Evolutionary conservation across 2,113 vertebrate species (phyloP).

Genomic region (Brachypteracias leptosomus): DNA sequence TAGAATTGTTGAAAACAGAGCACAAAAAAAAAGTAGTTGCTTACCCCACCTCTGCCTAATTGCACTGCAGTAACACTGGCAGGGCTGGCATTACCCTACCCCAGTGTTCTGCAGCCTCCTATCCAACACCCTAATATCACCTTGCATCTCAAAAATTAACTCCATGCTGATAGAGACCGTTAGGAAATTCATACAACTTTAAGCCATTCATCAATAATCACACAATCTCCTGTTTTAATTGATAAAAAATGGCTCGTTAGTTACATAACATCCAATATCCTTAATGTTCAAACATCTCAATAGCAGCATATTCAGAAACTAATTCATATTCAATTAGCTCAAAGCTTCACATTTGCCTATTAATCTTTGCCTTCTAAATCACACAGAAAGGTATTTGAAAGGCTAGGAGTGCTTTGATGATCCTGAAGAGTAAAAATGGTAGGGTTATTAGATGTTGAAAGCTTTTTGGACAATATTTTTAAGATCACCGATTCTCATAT

Average conservation of each 20-base stretch:
- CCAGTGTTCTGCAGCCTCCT: neutral
- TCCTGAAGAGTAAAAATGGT: slow-evolving; percentile 35
- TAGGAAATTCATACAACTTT: neutral
- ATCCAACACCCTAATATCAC: neutral
- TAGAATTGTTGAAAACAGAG: neutral
- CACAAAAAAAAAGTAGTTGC: neutral
- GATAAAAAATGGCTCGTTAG: too few species aligned
- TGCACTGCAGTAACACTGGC: neutral
- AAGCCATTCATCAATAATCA: slow-evolving; percentile 43
- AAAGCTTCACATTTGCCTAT: slow-evolving; percentile 57
- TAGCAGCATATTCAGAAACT: slow-evolving; percentile 48
- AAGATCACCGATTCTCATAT: slow-evolving; percentile 13
- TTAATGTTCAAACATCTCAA: slow-evolving; percentile 56
- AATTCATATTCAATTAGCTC: slow-evolving; percentile 66
- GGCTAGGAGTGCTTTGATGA: slow-evolving; percentile 48
- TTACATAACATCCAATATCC: neutral
- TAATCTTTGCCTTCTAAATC: slow-evolving; percentile 66
- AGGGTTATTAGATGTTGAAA: slow-evolving; percentile 15
- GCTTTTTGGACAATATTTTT: slow-evolving; percentile 40
- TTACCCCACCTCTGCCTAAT: neutral
- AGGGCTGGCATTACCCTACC: neutral
- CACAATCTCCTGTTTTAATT: slow-evolving; percentile 58
- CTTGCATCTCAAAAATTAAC: neutral
- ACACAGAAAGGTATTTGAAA: slow-evolving; percentile 55
- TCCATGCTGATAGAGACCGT: neutral